Evolutionary conservation across 1,140 invertebrate species (phyloP).

Genomic region (Diploscapter pachys): DNA sequence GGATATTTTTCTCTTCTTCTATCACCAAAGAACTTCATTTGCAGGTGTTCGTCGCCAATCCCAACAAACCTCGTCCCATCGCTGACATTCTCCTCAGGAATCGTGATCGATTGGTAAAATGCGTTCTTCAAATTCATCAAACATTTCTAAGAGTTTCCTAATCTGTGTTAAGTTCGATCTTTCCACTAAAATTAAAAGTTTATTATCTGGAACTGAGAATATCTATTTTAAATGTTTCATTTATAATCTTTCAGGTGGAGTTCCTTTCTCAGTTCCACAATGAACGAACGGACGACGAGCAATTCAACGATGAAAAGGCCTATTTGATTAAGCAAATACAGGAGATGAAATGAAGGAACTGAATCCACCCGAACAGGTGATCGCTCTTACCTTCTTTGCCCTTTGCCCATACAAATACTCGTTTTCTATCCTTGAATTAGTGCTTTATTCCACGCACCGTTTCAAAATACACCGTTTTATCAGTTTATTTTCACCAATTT

Average conservation of each 20-base stretch:
- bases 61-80: conserved; percentile 98
- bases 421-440: no score
- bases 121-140: not conserved
- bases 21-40: conserved; percentile 38
- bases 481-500: no score
- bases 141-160: no score
- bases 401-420: no score
- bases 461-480: no score
- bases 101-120: conserved; percentile 88
- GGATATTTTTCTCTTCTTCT: conserved; percentile 16
- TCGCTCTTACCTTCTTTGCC: no score
- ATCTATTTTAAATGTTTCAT: not conserved
- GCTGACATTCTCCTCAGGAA: conserved; percentile 95
- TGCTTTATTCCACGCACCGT: no score
- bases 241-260: conserved; percentile 64
- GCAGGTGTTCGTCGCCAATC: conserved; percentile 98
- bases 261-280: conserved; percentile 99
- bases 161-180: not conserved
- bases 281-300: conserved; percentile 97
- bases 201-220: not conserved
- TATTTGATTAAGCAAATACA: conserved; percentile 99
- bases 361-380: no score
- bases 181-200: not conserved
- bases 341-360: conserved; percentile 74
- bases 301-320: conserved; percentile 99